Percentiles rank a stretch among this genome's conserved stretches.
Evolutionary conservation across 2,888 invertebrate species (phyloP).

Genomic region (Phortica okadai): DNA sequence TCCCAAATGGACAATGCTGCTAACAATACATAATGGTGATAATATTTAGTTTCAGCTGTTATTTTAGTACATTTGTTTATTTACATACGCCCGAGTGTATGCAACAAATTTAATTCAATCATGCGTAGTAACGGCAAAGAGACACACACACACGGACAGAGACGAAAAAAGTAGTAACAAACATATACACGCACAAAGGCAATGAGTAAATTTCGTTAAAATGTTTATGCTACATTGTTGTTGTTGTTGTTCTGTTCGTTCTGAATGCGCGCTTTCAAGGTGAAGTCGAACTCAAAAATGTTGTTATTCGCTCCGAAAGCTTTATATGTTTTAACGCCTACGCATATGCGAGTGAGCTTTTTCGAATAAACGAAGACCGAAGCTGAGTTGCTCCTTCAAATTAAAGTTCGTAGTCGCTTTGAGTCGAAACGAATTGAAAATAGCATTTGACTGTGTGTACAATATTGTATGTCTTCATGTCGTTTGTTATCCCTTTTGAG

Average conservation of each 20-base stretch:
- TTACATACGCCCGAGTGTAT: constrained; percentile 26
- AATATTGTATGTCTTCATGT: background rate
- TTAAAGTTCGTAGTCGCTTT: background rate
- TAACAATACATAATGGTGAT: constrained; percentile 11
- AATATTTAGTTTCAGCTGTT: background rate
- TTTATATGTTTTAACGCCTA: constrained; percentile 33
- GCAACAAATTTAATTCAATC: constrained; percentile 32
- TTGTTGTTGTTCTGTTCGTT: background rate
- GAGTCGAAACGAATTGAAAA: background rate
- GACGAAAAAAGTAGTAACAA: constrained; percentile 22
- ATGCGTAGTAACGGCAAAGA: constrained; percentile 13
- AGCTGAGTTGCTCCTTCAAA: background rate
- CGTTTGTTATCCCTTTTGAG: constrained; percentile 21
- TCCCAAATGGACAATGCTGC: background rate
- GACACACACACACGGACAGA: constrained; percentile 11
- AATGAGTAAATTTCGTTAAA: background rate
- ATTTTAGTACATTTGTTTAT: constrained; percentile 18
- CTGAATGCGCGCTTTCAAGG: constrained; percentile 54
- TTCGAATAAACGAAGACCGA: constrained; percentile 49
- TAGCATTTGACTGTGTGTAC: constrained; percentile 9
- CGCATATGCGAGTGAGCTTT: constrained; percentile 48
- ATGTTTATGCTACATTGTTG: background rate
- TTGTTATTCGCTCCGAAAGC: constrained; percentile 20
- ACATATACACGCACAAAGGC: constrained; percentile 24
- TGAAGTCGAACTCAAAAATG: constrained; percentile 51